Evolutionary conservation across 1,140 invertebrate genomes (phyloP).

Genomic region (Drosophila subobscura): DNA sequence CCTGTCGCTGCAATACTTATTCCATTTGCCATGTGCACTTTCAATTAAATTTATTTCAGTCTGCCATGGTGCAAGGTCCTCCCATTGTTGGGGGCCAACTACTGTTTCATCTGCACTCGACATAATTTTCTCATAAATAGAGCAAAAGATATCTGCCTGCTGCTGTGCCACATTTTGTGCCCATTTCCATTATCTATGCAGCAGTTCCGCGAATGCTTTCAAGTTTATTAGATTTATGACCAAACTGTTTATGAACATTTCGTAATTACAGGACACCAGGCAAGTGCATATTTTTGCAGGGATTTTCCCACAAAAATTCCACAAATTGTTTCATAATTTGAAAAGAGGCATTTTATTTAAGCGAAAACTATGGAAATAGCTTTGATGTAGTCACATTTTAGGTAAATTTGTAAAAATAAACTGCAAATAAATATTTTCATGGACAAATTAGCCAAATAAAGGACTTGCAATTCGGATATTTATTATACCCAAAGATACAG

Average conservation of each 20-base stretch:
- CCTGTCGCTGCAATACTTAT: slow-evolving; percentile 4
- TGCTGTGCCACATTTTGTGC: slow-evolving; percentile 9
- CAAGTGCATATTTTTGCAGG: too few species aligned
- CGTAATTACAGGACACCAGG: slow-evolving; percentile 14
- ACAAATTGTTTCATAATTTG: too few species aligned
- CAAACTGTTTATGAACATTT: slow-evolving; percentile 14
- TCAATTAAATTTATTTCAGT: slow-evolving; percentile 54
- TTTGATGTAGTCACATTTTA: too few species aligned
- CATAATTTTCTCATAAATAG: slow-evolving; percentile 5
- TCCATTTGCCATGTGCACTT: slow-evolving; percentile 23
- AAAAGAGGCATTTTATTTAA: too few species aligned
- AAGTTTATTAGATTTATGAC: slow-evolving; percentile 56
- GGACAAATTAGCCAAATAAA: too few species aligned
- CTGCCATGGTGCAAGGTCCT: background rate
- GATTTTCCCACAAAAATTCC: too few species aligned
- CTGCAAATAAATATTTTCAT: too few species aligned
- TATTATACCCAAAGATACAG: too few species aligned
- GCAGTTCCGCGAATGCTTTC: slow-evolving; percentile 15
- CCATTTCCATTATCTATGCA: slow-evolving; percentile 19
- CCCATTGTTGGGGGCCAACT: slow-evolving; percentile 10
- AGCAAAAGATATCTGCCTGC: background rate
- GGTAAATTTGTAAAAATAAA: too few species aligned
- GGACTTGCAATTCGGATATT: too few species aligned
- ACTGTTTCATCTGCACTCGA: slow-evolving; percentile 9
- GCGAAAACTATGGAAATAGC: too few species aligned